Evolutionary conservation across 2,888 invertebrate genomes (phyloP), one percentile per base, ranked within the genome.

Genomic region (Ichneumoninae sp.): DNA sequence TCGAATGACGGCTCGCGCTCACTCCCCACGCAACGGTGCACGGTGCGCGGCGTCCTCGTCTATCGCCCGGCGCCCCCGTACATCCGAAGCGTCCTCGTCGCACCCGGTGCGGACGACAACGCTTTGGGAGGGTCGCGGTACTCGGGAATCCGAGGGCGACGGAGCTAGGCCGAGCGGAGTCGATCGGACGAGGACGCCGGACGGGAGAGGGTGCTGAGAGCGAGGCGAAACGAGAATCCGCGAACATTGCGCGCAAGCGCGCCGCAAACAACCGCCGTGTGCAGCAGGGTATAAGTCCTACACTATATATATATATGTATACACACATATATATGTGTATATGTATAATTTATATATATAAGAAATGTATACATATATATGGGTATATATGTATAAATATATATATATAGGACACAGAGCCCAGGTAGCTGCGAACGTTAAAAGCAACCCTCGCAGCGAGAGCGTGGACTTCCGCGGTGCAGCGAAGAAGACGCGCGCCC

Each of bases 1-100:
- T 93, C 92, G 93, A 93, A 93, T 93, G 93, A 91, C 91, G 91
- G 89, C 90, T 89, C 88, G 81, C 89, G 90, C 89, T 91, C 89
- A 88, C 89, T 91, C 91, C 91, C 91, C 91, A 90, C 91, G 87
- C 90, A 88, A 77, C 87, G 82, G 86, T 81, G 83, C 74, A 57
- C 81, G 60, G 13, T 60, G 26, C 26, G 57, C 40, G 16, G 1
- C 26, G 52, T 73, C 80, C 65, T 66, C 82, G 74, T 83, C 78
- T 50, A 33, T 66, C 83, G 80, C 79, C 78, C 83, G 70, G 52
- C 71, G 85, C 76, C 89, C 74, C 74, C 77, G 85, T 63, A 33
- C 50, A 81, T 83, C 82, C 75, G 40, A 40, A 10, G 85, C 83
- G 81, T 73, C 84, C 66, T 76, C 47, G 65, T 81, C 81, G 76